Percentiles rank a stretch among this genome's conserved stretches.
Evolutionary conservation across 2,888 invertebrate genomes (phyloP).

Genomic region (Uloborus plumipes): DNA sequence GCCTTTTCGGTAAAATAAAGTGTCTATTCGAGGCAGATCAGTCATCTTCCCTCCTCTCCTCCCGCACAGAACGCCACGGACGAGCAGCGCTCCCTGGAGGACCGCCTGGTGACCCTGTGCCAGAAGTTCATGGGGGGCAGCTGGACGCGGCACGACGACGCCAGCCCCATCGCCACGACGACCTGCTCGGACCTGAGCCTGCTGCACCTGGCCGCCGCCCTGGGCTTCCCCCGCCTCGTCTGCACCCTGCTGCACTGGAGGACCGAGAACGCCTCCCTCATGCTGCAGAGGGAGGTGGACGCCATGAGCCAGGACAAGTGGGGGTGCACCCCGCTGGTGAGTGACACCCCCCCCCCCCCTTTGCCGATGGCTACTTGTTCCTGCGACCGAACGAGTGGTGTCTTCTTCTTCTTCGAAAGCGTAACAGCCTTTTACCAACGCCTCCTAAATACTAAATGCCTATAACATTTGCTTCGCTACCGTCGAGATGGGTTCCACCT

Average conservation of each 20-base stretch:
- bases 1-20: too few relatives aligned
- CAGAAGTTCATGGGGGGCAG: conserved; percentile 79
- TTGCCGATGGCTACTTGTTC: too few relatives aligned
- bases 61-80: conserved; percentile 45
- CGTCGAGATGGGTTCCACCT: too few relatives aligned
- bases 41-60: background rate
- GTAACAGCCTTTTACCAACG: too few relatives aligned
- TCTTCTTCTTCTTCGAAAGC: too few relatives aligned
- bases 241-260: conserved; percentile 89
- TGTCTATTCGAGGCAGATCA: too few relatives aligned
- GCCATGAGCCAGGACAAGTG: conserved; percentile 89
- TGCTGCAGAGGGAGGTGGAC: conserved; percentile 92
- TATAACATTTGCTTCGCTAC: too few relatives aligned
- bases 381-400: too few relatives aligned
- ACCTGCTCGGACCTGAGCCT: conserved; percentile 79
- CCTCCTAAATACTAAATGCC: too few relatives aligned
- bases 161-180: conserved; percentile 77
- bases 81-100: conserved; percentile 75
- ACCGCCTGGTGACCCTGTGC: conserved; percentile 87
- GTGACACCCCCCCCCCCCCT: too few relatives aligned
- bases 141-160: conserved; percentile 77
- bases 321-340: conserved; percentile 91
- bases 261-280: conserved; percentile 86
- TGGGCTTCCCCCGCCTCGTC: conserved; percentile 82
- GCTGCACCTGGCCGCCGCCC: conserved; percentile 89